Evolutionary conservation across 2,113 vertebrate species (phyloP), one percentile per base, ranked within the genome.

Genomic region (Halichoerus grypus): DNA sequence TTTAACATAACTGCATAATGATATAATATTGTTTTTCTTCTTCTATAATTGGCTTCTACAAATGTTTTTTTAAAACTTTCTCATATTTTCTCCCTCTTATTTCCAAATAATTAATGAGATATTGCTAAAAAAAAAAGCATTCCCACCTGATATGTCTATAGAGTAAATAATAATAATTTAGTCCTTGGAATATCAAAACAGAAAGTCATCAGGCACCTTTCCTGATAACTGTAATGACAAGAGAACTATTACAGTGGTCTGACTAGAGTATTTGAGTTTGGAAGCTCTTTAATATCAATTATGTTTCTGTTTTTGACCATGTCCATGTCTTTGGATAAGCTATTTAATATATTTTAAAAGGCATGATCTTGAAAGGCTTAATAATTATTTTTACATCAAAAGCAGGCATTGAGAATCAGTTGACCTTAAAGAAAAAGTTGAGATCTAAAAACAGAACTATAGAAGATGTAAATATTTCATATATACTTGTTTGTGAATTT

Each of bases 271-370:
- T 96, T 83, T 51, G 33, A 72, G 26, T 82, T 69, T 69, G 33
- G 5, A 96, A 76, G 2, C 10, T 61, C 46, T 84, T 90, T 94
- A 94, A 93, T 76, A 77, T 4, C 7, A 93, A 72, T 85, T 96
- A 87, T 72, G 11, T 55, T 96, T 88, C 39, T 92, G 6, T 93
- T 91, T 95, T 46, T 76, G 31, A 76, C 10, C 74, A 87, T 76
- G 61, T 67, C 39, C 4, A 39, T 84, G 55, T 24, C 42, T 42
- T 94, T 91, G 42, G 39, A 69, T 82, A 92, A 96, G 5, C 11
- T 72, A 36, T 71, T 97, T 83, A 76, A 81, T 80, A 57, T 65
- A 91, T 71, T 92, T 93, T 67, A 80, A 97, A 94, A 80, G 3
- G 4, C 4, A 84, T 74, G 28, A 77, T 77, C 90, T 96, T 67